Conservation (phyloP, 2,888 invertebrate genomes). For the Drosophila villosipedis region DNA sequence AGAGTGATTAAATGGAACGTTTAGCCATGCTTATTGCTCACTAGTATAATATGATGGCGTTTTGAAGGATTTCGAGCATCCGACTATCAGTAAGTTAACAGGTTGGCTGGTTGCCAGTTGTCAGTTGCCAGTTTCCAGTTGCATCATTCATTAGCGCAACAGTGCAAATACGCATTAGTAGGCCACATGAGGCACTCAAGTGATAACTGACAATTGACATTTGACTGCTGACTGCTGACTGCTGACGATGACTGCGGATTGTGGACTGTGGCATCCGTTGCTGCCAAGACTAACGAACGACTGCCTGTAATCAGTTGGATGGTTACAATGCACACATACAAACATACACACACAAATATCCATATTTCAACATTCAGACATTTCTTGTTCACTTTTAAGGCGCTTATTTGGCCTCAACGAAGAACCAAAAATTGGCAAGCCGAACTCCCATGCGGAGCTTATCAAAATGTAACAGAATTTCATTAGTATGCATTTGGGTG, state of each 20-base stretch:
- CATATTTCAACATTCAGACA: not conserved
- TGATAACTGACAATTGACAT: constrained; percentile 71
- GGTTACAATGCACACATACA: constrained; percentile 20
- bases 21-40: not conserved
- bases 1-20: not conserved
- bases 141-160: constrained; percentile 68
- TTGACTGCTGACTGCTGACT: constrained; percentile 60
- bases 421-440: constrained; percentile 36
- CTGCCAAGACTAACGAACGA: constrained; percentile 10
- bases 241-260: constrained; percentile 31
- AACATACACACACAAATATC: not conserved
- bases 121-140: constrained; percentile 43
- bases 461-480: constrained; percentile 58
- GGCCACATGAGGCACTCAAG: constrained; percentile 58
- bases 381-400: constrained; percentile 51
- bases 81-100: constrained; percentile 27
- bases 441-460: constrained; percentile 39
- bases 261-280: not conserved
- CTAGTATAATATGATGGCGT: constrained; percentile 1
- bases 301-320: constrained; percentile 41
- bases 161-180: constrained; percentile 63
- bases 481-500: constrained; percentile 47
- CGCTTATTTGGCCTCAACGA: constrained; percentile 56
- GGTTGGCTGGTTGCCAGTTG: constrained; percentile 26
- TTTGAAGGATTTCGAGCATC: constrained; percentile 13